phyloP scores from a whole-genome alignment of 2,888 invertebrate species.

The Dasypogon diadema region DNA sequence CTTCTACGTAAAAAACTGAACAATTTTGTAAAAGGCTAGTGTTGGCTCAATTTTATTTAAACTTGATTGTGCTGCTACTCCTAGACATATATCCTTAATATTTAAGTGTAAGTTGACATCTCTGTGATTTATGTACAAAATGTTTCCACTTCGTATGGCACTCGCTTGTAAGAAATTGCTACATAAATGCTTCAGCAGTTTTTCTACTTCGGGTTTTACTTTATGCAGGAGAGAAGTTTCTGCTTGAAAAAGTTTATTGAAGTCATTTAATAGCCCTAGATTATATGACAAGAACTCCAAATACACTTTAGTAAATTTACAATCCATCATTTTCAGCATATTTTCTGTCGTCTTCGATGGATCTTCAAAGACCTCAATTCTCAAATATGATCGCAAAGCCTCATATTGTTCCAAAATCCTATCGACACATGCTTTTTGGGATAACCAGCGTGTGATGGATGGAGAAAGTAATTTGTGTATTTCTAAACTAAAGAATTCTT shows the following conservation, averaged over 20 bases:
- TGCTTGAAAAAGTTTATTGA: slow-evolving; percentile 18
- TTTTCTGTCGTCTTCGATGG: neutral
- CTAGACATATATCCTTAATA: neutral
- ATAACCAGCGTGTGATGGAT: neutral
- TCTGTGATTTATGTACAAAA: neutral
- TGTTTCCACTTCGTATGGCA: neutral
- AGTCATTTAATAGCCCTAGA: slow-evolving; percentile 1
- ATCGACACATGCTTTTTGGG: slow-evolving; percentile 14
- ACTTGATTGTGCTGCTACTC: neutral
- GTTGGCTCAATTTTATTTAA: neutral
- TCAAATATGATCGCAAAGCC: slow-evolving; percentile 7
- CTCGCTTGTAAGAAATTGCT: neutral
- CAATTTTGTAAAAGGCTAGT: too few relatives aligned
- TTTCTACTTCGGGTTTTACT: slow-evolving; percentile 10
- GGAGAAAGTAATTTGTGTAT: slow-evolving; percentile 1
- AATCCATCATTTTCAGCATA: neutral
- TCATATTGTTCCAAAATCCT: slow-evolving; percentile 14
- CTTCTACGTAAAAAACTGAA: neutral
- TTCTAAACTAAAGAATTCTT: neutral
- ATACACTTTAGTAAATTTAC: slow-evolving; percentile 21
- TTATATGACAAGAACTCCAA: slow-evolving; percentile 1
- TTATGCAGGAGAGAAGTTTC: slow-evolving; percentile 6
- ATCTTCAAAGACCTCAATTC: slow-evolving; percentile 6
- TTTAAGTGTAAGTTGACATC: neutral
- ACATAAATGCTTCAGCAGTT: neutral